Evolutionary conservation across 2,888 invertebrate species (phyloP), one percentile per base, ranked within the genome.

Genomic region (Philaethria dido): DNA sequence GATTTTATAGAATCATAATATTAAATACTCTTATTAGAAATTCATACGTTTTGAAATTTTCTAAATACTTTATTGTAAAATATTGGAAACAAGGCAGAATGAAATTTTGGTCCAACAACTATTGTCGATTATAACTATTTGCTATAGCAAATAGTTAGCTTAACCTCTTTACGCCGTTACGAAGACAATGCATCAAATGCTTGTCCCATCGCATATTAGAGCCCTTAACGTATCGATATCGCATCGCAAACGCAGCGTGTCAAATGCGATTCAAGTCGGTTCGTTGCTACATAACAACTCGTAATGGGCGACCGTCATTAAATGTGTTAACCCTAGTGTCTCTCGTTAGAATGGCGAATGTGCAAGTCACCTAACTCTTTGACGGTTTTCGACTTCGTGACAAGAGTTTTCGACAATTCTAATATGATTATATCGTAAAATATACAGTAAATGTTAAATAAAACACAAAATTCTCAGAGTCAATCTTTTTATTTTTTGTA

Each of bases 251-350:
- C 72, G 72, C 88, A 87, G 86, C 90, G 87, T 88, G 77, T 79
- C 92, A 69, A 86, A 92, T 87, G 81, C 88, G 84, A 86, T 84
- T 92, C 82, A 80, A 77, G 82, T 76, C 87, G 92, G 83, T 92
- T 92, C 90, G 91, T 92, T 91, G 87, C 81, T 87, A 77, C 87
- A 60, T 90, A 90, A 92, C 90, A 83, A 85, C 87, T 80, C 76
- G 85, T 90, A 92, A 92, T 91, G 83, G 86, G 81, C 80, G 80
- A 80, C 83, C 84, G 81, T 88, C 89, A 89, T 92, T 91, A 91
- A 88, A 85, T 86, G 80, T 85, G 85, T 92, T 92, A 92, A 90
- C 92, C 92, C 89, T 86, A 82, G 85, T 82, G 78, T 86, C 74
- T 78, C 71, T 80, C 79, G 81, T 82, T 67, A 64, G 81, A 82